These are phyloP conservation scores for Cyprinodon variegatus DNA, from an alignment of 2,113 vertebrate species.

Conservation along the genomic window DNA sequence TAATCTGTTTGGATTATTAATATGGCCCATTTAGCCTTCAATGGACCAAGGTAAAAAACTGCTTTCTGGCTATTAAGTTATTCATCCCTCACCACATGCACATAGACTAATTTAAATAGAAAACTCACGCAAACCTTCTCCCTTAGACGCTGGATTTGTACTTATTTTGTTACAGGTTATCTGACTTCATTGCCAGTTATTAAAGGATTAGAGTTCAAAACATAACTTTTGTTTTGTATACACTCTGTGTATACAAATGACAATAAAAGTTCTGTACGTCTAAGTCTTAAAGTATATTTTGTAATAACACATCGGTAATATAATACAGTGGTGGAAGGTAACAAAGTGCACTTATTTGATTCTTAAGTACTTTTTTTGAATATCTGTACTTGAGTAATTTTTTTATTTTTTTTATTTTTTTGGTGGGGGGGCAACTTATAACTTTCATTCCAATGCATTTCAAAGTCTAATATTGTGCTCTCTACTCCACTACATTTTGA, in stretches of 20 bases:
- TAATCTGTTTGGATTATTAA: slow-evolving; percentile 1
- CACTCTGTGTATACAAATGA: too few species aligned
- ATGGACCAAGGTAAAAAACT: neutral
- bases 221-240: neutral
- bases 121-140: neutral
- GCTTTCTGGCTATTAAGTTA: neutral
- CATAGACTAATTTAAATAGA: neutral
- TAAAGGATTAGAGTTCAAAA: neutral
- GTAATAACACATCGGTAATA: neutral
- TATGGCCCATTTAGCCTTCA: slow-evolving; percentile 13
- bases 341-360: too few species aligned
- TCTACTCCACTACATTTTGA: too few species aligned
- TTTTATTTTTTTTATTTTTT: too few species aligned
- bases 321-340: too few species aligned
- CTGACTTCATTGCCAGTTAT: neutral
- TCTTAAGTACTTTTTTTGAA: too few species aligned
- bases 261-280: too few species aligned
- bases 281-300: neutral
- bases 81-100: neutral
- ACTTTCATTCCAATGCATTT: too few species aligned
- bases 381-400: too few species aligned
- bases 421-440: too few species aligned
- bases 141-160: neutral
- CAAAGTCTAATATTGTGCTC: too few species aligned
- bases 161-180: neutral